Evolutionary conservation across 2,113 vertebrate species (phyloP).

Genomic region (Conger conger): DNA sequence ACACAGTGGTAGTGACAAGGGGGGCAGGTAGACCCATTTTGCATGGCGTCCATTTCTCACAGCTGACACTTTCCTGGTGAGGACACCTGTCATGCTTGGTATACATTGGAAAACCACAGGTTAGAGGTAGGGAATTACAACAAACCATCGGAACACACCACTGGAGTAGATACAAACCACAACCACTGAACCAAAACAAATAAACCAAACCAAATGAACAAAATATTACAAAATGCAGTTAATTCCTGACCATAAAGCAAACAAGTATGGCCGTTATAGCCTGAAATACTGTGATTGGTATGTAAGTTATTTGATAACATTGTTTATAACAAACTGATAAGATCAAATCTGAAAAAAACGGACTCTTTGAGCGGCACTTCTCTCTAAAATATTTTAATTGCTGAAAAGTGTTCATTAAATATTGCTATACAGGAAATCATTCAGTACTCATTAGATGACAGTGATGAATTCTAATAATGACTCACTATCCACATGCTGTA

Average conservation of each 20-base stretch:
- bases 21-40: neutral
- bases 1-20: neutral
- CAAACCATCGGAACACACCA: neutral
- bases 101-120: neutral
- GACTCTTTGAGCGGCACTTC: too few relatives aligned
- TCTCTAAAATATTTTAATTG: too few relatives aligned
- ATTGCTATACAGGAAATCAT: too few relatives aligned
- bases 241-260: neutral
- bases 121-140: neutral
- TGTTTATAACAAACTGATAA: too few relatives aligned
- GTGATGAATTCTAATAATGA: too few relatives aligned
- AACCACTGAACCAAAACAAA: neutral
- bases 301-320: neutral
- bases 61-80: neutral
- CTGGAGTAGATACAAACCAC: neutral
- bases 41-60: neutral
- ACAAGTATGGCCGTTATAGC: neutral
- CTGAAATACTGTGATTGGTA: neutral
- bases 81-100: neutral
- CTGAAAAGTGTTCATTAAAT: too few relatives aligned
- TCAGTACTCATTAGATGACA: too few relatives aligned
- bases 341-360: too few relatives aligned
- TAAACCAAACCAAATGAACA: neutral
- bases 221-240: neutral
- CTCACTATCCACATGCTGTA: too few relatives aligned